Evolutionary conservation across 1,140 invertebrate genomes (phyloP).

Genomic region (Akabosia matsudoensis): DNA sequence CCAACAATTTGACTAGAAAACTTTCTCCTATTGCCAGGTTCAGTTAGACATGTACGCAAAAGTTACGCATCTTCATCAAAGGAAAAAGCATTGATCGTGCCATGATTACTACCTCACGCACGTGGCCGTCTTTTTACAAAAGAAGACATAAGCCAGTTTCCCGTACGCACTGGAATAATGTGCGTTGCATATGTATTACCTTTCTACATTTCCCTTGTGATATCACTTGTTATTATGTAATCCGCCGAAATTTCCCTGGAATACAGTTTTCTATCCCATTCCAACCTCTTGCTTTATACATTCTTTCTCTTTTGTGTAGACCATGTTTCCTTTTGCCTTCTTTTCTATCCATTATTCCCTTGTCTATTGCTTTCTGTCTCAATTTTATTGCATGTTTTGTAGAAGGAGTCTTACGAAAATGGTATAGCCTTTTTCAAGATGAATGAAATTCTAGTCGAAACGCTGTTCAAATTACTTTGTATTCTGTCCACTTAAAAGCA

Average conservation of each 20-base stretch:
- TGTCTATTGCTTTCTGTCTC: neutral
- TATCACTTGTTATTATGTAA: neutral
- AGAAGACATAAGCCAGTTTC: neutral
- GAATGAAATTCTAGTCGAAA: neutral
- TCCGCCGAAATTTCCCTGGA: neutral
- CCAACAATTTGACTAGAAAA: slow-evolving; percentile 4
- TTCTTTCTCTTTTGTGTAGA: neutral
- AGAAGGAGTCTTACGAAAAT: neutral
- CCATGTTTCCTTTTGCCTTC: neutral
- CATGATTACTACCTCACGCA: neutral
- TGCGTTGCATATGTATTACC: neutral
- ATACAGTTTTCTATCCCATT: neutral
- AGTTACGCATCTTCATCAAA: neutral
- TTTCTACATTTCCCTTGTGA: neutral
- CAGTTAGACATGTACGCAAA: neutral
- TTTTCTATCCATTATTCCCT: neutral
- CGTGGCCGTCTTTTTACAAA: neutral
- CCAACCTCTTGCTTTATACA: neutral
- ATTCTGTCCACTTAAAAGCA: neutral
- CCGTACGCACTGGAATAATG: neutral
- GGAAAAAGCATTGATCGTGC: neutral
- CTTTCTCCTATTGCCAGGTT: neutral
- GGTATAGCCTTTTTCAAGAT: neutral
- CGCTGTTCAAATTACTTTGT: neutral
- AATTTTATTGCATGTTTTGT: neutral